A percentile compares a stretch with the other conserved stretches of the same genome.
Evolutionary conservation across 2,888 invertebrate genomes (phyloP).

Genomic region (Tiliacea citrago): DNA sequence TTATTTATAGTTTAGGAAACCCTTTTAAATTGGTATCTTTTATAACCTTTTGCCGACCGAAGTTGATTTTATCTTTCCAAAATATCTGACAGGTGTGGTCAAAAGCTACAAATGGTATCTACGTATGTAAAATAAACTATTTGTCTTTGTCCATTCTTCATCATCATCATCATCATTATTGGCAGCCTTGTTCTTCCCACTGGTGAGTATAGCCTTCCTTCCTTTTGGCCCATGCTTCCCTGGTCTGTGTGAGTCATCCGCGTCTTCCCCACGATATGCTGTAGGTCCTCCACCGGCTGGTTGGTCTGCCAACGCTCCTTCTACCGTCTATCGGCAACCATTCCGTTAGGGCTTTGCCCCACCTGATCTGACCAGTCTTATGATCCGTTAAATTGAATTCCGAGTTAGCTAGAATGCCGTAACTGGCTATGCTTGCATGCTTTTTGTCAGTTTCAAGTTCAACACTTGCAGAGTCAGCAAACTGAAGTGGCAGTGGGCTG

Average conservation of each 20-base stretch:
- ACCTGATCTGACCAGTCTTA: neutral
- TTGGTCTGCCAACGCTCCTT: too few relatives aligned
- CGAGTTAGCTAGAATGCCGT: neutral
- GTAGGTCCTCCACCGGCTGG: neutral
- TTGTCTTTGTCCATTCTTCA: neutral
- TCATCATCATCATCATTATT: neutral
- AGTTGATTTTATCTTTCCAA: too few relatives aligned
- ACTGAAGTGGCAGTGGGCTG: too few relatives aligned
- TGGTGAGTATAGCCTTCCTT: neutral
- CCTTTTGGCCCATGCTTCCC: neutral
- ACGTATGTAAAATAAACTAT: neutral
- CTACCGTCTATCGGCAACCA: neutral
- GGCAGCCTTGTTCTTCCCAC: neutral
- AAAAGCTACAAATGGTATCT: neutral
- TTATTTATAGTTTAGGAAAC: neutral
- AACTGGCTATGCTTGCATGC: neutral
- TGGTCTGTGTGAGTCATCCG: too few relatives aligned
- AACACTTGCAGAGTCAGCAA: too few relatives aligned
- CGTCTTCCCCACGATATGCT: neutral
- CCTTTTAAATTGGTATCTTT: neutral
- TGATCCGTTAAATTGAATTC: neutral
- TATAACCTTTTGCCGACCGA: neutral
- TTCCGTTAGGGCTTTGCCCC: neutral
- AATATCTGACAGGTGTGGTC: neutral
- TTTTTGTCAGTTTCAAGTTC: constrained; percentile 42